Base-by-base conservation (phyloP, 1,140 invertebrate genomes). In the Atta texana region DNA sequence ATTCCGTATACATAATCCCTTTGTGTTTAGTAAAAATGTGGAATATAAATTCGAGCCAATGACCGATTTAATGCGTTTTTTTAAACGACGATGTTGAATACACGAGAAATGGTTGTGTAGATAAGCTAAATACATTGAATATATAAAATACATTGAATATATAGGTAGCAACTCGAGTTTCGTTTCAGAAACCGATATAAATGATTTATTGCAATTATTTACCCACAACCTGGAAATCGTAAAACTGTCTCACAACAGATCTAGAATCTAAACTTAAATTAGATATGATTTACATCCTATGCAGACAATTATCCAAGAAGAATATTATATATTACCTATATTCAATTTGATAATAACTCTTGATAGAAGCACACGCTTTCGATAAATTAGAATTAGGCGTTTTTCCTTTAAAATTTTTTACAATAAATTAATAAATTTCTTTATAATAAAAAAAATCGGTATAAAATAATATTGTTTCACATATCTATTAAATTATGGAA, bases 81-180 rank as follows among this genome's bases (percentile, higher is more conserved):
- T 82, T 59, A 74, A 72, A 74, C 49, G 28, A 34, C 16, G 18
- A n/a, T 34, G 18, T 80, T 66, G 16, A 16, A 55, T 44, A 72
- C 21, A 14, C 18, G 21, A 61, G 53, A 82, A 82, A 82, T 74
- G 18, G 21, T 18, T 28, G 1, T 10, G 68, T 18, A 34, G 80
- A 82, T 82, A 82, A 82, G 68, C 66, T 21, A 24, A 34, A 59
- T 82, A 39, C 21, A 55, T 80, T 34, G 49, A 57, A 72, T 24
- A n/a, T 71, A n/a, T 21, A 81, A 24, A 39, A 61, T 82, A 39
- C 21, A 57, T 80, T 34, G 31, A 57, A 72, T 24, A n/a, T 72
- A n/a, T 21, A 82, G 63, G 12, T 64, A 74, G 10, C 12, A 72
- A 14, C 12, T 55, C 12, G 6, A 72, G 6, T 74, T 68, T 59